Evolutionary conservation across 2,888 invertebrate species (phyloP).

Genomic region (Epistrophe grossulariae): DNA sequence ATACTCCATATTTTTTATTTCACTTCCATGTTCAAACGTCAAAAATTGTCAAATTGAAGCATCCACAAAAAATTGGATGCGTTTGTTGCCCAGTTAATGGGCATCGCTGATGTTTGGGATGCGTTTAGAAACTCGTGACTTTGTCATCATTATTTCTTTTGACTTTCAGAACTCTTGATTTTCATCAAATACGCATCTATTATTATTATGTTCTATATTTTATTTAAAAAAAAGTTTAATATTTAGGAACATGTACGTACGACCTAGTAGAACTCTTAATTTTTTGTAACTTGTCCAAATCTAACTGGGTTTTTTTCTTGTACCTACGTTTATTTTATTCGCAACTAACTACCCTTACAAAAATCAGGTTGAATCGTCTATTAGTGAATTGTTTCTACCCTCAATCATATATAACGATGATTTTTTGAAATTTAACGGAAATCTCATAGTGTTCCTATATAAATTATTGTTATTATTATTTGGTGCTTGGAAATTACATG

Average conservation of each 20-base stretch:
- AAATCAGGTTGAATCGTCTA: constrained; percentile 17
- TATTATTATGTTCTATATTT: too few relatives aligned
- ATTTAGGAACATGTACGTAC: not conserved
- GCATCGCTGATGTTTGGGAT: too few relatives aligned
- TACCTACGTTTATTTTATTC: not conserved
- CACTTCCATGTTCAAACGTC: too few relatives aligned
- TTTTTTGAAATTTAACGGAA: constrained; percentile 39
- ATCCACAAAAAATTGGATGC: too few relatives aligned
- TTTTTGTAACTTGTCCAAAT: not conserved
- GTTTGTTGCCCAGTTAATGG: too few relatives aligned
- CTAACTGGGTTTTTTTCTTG: not conserved
- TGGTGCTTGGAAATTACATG: constrained; percentile 27
- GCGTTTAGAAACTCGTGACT: too few relatives aligned
- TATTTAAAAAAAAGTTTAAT: too few relatives aligned
- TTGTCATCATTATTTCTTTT: too few relatives aligned
- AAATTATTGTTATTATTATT: not conserved
- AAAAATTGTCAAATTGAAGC: too few relatives aligned
- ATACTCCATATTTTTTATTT: too few relatives aligned
- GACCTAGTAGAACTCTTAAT: not conserved
- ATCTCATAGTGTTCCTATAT: not conserved
- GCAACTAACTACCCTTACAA: constrained; percentile 19
- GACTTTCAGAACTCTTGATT: too few relatives aligned
- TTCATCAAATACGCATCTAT: too few relatives aligned
- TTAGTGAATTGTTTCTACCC: constrained; percentile 6
- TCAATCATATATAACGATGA: constrained; percentile 12